Percentiles rank a stretch among this genome's conserved stretches.
These are phyloP conservation scores for Tromatobia lineatoria DNA, from an alignment of 2,888 invertebrate genomes.

Conservation along the genomic window DNA sequence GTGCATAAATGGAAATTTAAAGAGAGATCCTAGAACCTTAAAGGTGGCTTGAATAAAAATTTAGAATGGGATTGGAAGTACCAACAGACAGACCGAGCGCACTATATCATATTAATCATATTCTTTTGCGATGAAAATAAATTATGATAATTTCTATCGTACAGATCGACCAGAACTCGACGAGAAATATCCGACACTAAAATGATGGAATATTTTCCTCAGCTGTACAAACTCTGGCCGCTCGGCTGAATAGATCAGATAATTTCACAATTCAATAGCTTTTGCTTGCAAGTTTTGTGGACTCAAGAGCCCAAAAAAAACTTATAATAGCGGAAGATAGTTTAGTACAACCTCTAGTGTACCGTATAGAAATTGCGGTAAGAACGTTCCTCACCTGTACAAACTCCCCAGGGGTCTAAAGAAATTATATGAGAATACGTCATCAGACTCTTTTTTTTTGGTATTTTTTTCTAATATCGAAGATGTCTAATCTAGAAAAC, in stretches of 20 bases:
- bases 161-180: neutral
- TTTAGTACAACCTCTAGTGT: neutral
- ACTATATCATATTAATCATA: neutral
- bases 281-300: neutral
- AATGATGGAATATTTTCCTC: neutral
- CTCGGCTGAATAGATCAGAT: neutral
- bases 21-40: neutral
- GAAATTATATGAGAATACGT: neutral
- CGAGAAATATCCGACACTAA: neutral
- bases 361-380: neutral
- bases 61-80: neutral
- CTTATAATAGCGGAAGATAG: neutral
- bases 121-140: neutral
- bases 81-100: neutral
- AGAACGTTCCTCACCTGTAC: slow-evolving; percentile 15
- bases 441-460: neutral
- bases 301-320: neutral
- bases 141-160: neutral
- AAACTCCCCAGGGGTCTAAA: neutral
- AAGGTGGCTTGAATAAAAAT: neutral
- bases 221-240: neutral
- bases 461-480: neutral
- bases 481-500: neutral
- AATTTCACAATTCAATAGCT: neutral
- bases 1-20: slow-evolving; percentile 24